Evolutionary conservation across 1,140 invertebrate genomes (phyloP), one percentile per base, ranked within the genome.

Genomic region (Drosophila cardini): DNA sequence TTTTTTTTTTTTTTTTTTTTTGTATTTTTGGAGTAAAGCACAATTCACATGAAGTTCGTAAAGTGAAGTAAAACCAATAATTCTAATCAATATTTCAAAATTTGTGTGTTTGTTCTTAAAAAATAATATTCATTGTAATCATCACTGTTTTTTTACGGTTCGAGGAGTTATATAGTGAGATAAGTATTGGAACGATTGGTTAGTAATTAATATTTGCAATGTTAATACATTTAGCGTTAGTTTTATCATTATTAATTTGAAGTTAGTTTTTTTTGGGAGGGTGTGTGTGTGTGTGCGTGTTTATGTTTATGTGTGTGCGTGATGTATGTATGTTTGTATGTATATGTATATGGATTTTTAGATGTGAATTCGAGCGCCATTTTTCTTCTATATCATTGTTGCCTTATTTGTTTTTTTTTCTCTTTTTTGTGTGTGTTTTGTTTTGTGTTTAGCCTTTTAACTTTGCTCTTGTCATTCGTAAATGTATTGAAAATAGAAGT

Each of bases 171-270:
- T 40, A 1, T 26, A 5, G 45, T 38, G 48, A 21, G 32, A 11
- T 26, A 42, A 32, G 18, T 21, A 60, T 53, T 32, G 36, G 45
- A 58, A 43, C 48, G 52, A 36, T 26, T 26, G 46, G 67, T 83
- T 83, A 84, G 80, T 83, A 76, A 42, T 15, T 53, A 53, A 36
- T 36, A 18, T 53, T 53, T 65, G 80, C 62, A 84, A 82, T 83
- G 57, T 84, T 68, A 79, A 79, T 83, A 76, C 48, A 76, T 69
- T 62, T 80, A 82, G 80, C 80, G 60, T 83, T 84, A 84, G 80
- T 76, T 62, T 67, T 57, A 55, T 55, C 32, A 68, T 63, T 58
- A 56, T 55, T 30, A 32, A 46, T 55, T 57, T 48, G 30, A 52
- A 67, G 64, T 70, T 73, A 67, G 63, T 45, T 68, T 65, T 45